phyloP scores from a whole-genome alignment of 92 coral and sea anemone species.

The Epizoanthus rinbou region DNA sequence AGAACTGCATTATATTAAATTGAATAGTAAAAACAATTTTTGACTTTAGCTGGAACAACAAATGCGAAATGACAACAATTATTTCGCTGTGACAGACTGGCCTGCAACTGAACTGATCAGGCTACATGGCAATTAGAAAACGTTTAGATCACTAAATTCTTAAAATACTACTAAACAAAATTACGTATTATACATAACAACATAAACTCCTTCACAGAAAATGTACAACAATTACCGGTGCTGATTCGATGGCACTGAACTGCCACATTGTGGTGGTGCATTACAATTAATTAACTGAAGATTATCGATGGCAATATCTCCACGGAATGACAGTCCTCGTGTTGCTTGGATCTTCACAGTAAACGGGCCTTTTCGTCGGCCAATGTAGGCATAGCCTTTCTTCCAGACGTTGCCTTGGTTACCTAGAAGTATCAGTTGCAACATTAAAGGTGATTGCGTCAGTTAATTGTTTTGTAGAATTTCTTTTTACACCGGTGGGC shows the following conservation, averaged over 20 bases:
- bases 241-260: constrained; percentile 15
- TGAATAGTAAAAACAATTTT: too few species aligned
- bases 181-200: background rate
- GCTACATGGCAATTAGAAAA: too few species aligned
- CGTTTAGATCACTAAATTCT: too few species aligned
- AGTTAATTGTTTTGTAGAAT: too few species aligned
- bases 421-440: constrained; percentile 47
- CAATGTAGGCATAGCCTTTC: constrained; percentile 65
- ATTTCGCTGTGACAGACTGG: too few species aligned
- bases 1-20: too few species aligned
- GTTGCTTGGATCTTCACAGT: constrained; percentile 80
- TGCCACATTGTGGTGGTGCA: constrained; percentile 52
- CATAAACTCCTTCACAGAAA: too few species aligned
- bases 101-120: too few species aligned
- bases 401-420: constrained; percentile 90
- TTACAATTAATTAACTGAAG: constrained; percentile 65
- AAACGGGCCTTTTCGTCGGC: constrained; percentile 77
- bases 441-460: background rate
- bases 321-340: constrained; percentile 79
- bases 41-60: too few species aligned
- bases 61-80: too few species aligned
- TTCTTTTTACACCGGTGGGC: too few species aligned
- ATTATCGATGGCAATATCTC: constrained; percentile 93
- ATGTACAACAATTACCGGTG: background rate
- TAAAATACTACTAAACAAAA: too few species aligned